phyloP scores from a whole-genome alignment of 2,888 invertebrate species.

The Cerastis leucographa region DNA sequence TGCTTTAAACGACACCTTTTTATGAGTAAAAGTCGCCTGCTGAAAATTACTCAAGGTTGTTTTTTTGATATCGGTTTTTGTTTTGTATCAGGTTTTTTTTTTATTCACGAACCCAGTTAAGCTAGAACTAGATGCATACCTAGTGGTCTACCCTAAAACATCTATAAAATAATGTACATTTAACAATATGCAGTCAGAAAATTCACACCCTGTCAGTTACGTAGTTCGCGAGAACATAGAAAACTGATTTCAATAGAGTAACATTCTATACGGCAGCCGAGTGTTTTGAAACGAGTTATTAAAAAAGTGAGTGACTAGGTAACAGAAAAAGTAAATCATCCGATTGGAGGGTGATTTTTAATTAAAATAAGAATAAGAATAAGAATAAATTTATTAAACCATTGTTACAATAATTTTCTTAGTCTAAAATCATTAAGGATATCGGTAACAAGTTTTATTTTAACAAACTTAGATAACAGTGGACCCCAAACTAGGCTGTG shows the following conservation, averaged over 20 bases:
- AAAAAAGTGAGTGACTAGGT: neutral
- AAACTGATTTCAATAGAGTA: constrained; percentile 28
- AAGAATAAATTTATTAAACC: too few relatives aligned
- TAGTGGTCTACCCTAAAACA: neutral
- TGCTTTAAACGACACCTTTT: constrained; percentile 52
- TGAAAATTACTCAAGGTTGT: constrained; percentile 28
- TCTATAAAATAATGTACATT: neutral
- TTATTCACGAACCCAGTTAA: neutral
- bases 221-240: constrained; percentile 8
- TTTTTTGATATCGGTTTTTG: constrained; percentile 4
- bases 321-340: neutral
- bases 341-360: neutral
- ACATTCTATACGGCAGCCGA: constrained; percentile 8
- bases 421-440: too few relatives aligned
- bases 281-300: constrained; percentile 9
- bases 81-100: neutral
- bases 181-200: neutral
- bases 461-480: too few relatives aligned
- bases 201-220: constrained; percentile 26
- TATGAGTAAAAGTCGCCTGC: constrained; percentile 26
- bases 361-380: constrained; percentile 14
- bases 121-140: neutral
- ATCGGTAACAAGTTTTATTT: too few relatives aligned
- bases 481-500: too few relatives aligned
- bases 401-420: too few relatives aligned